These are phyloP conservation scores for Otis tarda DNA, from an alignment of 2,113 vertebrate species.

Conservation along the genomic window DNA sequence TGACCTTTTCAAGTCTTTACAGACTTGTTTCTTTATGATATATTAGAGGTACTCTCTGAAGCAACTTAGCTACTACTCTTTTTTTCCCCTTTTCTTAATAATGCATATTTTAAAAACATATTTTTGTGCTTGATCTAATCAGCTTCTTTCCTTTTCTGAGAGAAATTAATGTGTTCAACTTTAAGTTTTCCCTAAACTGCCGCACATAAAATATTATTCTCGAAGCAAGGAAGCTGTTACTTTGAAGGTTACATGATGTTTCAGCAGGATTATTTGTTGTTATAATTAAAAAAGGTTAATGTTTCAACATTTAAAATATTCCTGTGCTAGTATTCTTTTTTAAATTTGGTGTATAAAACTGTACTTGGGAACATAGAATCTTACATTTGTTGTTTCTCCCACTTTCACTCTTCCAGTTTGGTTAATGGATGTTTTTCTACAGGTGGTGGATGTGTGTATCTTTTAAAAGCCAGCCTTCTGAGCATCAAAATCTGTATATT, in stretches of 20 bases:
- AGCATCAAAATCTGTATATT: neutral
- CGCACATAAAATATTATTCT: neutral
- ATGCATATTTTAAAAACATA: neutral
- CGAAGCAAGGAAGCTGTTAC: neutral
- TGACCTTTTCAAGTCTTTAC: neutral
- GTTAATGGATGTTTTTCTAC: neutral
- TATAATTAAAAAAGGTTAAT: neutral
- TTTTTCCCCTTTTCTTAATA: neutral
- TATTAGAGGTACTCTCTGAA: neutral
- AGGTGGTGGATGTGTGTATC: rapidly evolving
- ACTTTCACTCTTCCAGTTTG: neutral
- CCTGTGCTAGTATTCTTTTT: neutral
- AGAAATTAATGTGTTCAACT: neutral
- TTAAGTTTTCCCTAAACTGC: neutral
- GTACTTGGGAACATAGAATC: neutral
- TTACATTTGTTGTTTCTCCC: neutral
- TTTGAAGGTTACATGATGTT: neutral
- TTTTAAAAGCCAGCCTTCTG: neutral
- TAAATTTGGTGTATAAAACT: neutral
- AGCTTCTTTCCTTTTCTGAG: neutral
- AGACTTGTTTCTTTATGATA: neutral
- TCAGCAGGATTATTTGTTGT: neutral
- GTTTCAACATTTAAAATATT: neutral
- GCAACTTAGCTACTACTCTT: neutral
- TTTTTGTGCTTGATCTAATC: neutral